Base-by-base conservation (phyloP, 1,140 invertebrate genomes). In the Linepithema humile region DNA sequence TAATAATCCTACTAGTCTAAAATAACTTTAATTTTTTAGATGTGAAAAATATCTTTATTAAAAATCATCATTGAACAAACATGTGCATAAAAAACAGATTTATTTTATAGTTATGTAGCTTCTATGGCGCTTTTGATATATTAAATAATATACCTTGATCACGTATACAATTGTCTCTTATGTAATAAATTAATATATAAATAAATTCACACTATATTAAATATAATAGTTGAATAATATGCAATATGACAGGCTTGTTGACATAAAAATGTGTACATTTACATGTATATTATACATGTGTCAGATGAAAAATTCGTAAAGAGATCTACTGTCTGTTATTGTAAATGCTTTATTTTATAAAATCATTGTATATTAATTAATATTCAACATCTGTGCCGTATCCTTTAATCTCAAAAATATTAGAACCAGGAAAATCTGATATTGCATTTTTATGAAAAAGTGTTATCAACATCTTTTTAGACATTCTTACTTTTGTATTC, bases 321-420 rank as follows among this genome's bases (percentile, higher is more conserved):
- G n/a, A n/a, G n/a, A n/a, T n/a, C n/a, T n/a, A n/a, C n/a, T n/a
- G n/a, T n/a, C n/a, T n/a, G 26, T 40, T 4, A 26, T 20, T 23
- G 15, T 62, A 45, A 62, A 32, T n/a, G 3, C 2, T 26, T 12
- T 2, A 65, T n/a, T 65, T 20, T 26, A 12, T 3, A 67, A n/a
- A 53, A 78, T 53, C 40, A 78, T n/a, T 65, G 10, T 26, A 50
- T 0, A 48, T 12, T 48, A 59, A 0, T 12, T 53, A 64, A 5
- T 0, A 43, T n/a, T 64, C 3, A 43, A 85, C 40, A 55, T 87
- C 17, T 7, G 5, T 29, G 10, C 92, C 93, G 80, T 94, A 94
- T 57, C 93, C 93, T 72, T 89, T 90, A 40, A 94, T 91, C 62
- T 92, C 88, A 78, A 91, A 89, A 15, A 94, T 85, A 85, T 94